Percentiles rank a stretch among this genome's conserved stretches.
Conservation (phyloP, 1,140 invertebrate species). For the Magallana gigas region DNA sequence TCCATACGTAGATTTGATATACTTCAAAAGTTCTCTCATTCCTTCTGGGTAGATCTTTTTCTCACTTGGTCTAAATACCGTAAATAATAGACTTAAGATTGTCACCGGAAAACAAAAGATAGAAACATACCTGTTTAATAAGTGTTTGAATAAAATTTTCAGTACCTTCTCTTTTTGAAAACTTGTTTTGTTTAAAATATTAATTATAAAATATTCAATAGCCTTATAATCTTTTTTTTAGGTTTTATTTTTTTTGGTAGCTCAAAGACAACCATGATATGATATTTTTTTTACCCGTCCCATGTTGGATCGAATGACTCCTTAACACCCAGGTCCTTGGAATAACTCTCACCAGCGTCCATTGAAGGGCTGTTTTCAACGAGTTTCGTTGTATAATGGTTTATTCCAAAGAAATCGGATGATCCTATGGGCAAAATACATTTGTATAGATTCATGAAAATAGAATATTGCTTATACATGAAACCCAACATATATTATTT, state of each 20-base stretch:
- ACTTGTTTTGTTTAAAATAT: too few species aligned
- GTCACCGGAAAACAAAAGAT: too few species aligned
- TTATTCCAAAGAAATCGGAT: slow-evolving; percentile 72
- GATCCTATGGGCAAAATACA: slow-evolving; percentile 60
- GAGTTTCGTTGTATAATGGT: slow-evolving; percentile 68
- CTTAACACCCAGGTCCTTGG: slow-evolving; percentile 56
- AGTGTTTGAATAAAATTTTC: too few species aligned
- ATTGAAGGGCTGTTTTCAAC: slow-evolving; percentile 55
- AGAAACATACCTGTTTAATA: too few species aligned
- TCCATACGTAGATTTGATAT: slow-evolving; percentile 82
- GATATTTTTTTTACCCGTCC: slow-evolving; percentile 36
- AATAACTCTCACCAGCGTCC: slow-evolving; percentile 55
- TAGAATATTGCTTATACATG: background rate
- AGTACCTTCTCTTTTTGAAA: too few species aligned
- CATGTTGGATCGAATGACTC: slow-evolving; percentile 62
- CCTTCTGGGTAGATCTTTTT: slow-evolving; percentile 82
- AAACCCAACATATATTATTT: background rate
- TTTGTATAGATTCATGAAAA: background rate
- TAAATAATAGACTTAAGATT: too few species aligned
- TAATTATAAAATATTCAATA: too few species aligned
- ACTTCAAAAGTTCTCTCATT: slow-evolving; percentile 83
- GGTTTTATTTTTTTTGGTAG: too few species aligned
- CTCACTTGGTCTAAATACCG: background rate
- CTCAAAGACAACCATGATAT: background rate
- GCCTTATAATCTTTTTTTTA: too few species aligned